Percentiles rank a stretch among this genome's conserved stretches.
Evolutionary conservation across 2,113 vertebrate species (phyloP).

Genomic region (Cryptomyrus ogoouensis): DNA sequence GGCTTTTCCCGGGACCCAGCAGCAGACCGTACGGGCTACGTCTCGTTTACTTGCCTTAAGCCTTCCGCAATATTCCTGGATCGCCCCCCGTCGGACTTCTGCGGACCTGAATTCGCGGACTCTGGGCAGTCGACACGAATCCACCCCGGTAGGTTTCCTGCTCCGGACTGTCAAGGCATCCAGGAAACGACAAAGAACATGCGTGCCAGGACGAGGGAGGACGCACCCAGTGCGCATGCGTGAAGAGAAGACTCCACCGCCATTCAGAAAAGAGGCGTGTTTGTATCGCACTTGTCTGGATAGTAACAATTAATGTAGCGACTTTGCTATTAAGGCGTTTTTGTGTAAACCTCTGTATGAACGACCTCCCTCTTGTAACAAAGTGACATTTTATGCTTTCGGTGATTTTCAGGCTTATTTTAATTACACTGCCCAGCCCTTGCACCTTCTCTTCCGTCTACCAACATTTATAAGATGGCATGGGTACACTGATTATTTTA

Average conservation of each 20-base stretch:
- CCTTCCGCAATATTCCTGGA: neutral
- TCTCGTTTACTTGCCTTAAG: slow-evolving; percentile 8
- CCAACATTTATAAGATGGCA: neutral
- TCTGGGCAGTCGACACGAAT: slow-evolving; percentile 99
- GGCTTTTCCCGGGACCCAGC: slow-evolving; percentile 20
- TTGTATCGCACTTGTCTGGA: neutral
- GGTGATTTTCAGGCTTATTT: neutral
- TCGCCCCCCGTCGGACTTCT: slow-evolving; percentile 18
- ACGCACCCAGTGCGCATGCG: neutral
- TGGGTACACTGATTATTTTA: neutral
- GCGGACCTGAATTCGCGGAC: slow-evolving; percentile 91
- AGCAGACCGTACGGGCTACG: neutral
- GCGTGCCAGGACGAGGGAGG: neutral
- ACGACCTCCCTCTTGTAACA: neutral
- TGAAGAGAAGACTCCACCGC: neutral
- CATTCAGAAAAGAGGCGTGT: neutral
- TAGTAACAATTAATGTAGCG: neutral
- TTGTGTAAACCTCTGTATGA: neutral
- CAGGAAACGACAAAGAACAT: slow-evolving; percentile 55
- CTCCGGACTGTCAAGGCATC: slow-evolving; percentile 56
- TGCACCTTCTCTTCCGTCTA: neutral
- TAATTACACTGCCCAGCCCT: neutral
- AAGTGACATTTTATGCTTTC: neutral
- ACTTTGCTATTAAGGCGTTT: too few species aligned
- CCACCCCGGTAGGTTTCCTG: slow-evolving; percentile 61